Evolutionary conservation across 2,888 invertebrate genomes (phyloP).

Genomic region (Chelonus formosanus): DNA sequence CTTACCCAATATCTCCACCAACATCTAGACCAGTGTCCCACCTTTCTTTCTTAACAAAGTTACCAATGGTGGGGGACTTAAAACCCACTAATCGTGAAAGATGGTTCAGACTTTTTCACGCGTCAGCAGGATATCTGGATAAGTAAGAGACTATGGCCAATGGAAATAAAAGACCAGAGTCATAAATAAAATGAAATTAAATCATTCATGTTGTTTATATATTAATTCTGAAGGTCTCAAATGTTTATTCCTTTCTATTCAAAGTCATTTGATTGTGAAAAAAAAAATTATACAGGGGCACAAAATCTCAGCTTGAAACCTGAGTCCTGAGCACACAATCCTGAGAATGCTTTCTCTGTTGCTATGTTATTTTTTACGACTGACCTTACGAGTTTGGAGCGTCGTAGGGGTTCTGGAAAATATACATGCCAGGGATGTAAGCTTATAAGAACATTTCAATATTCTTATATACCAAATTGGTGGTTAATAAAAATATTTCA

Average conservation of each 20-base stretch:
- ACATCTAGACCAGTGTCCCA: too few relatives aligned
- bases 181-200: conserved; percentile 13
- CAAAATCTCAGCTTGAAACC: neutral
- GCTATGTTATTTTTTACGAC: too few relatives aligned
- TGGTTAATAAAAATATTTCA: too few relatives aligned
- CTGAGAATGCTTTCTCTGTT: too few relatives aligned
- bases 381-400: neutral
- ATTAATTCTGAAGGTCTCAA: conserved; percentile 1
- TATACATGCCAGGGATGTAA: neutral
- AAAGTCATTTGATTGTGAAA: conserved; percentile 2
- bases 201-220: conserved; percentile 11
- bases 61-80: too few relatives aligned
- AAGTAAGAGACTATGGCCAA: too few relatives aligned
- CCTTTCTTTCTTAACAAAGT: too few relatives aligned
- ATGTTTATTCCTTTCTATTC: conserved; percentile 7
- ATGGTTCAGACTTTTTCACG: conserved; percentile 21
- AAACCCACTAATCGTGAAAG: conserved; percentile 15
- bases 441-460: too few relatives aligned
- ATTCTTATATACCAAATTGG: too few relatives aligned
- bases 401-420: neutral
- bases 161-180: neutral
- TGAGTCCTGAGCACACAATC: neutral
- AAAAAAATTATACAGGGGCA: conserved; percentile 8
- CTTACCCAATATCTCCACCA: too few relatives aligned
- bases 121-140: conserved; percentile 12